Percentiles rank a stretch among this genome's conserved stretches.
These are phyloP conservation scores for Arge pagana DNA, from an alignment of 2,888 invertebrate genomes.

Conservation along the genomic window DNA sequence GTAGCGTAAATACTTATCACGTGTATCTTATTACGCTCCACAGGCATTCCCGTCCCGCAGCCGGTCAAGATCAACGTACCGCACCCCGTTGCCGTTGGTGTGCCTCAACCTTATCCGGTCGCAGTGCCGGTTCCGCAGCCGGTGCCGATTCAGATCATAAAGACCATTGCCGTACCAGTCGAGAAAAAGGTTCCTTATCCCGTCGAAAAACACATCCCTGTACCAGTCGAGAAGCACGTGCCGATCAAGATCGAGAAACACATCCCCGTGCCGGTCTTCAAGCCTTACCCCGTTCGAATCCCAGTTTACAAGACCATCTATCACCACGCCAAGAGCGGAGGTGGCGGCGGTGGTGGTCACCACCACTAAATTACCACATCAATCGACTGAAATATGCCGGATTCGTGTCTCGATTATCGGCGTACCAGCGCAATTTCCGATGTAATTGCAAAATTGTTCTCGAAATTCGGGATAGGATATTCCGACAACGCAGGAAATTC, in stretches of 20 bases:
- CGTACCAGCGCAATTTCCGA: no score
- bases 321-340: slow-evolving; percentile 66
- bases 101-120: slow-evolving; percentile 71
- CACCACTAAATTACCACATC: neutral
- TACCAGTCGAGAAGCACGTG: slow-evolving; percentile 70
- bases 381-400: neutral
- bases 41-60: slow-evolving; percentile 64
- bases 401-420: slow-evolving; percentile 1
- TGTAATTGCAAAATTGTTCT: no score
- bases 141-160: slow-evolving; percentile 70
- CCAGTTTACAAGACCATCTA: slow-evolving; percentile 75
- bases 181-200: slow-evolving; percentile 76
- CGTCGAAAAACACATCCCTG: slow-evolving; percentile 69
- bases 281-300: slow-evolving; percentile 72
- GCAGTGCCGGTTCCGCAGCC: slow-evolving; percentile 72
- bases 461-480: neutral
- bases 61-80: slow-evolving; percentile 66
- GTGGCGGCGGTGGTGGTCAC: slow-evolving; percentile 10
- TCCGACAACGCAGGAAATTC: slow-evolving; percentile 29
- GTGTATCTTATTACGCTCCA: no score
- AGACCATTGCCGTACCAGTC: slow-evolving; percentile 71
- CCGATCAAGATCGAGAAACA: slow-evolving; percentile 73
- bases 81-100: slow-evolving; percentile 64
- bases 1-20: no score
- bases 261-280: slow-evolving; percentile 69